Evolutionary conservation across 2,113 vertebrate genomes (phyloP), one percentile per base, ranked within the genome.

Genomic region (Dunckerocampus dactyliophorus): DNA sequence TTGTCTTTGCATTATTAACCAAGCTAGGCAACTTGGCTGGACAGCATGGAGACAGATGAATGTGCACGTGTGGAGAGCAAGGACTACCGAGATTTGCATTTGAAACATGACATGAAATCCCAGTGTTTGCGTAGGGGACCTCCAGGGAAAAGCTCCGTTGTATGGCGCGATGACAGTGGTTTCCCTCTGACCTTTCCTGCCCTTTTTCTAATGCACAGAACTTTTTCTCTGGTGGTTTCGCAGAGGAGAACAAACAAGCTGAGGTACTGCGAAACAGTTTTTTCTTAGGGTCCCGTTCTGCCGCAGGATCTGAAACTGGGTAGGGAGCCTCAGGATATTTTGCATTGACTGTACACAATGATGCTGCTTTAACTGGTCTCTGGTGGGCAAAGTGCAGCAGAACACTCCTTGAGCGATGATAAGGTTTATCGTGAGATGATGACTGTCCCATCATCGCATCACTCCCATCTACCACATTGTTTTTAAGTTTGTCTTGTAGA

Each of bases 121-220:
- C 90, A 15, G 85, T 82, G 83, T 89, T 93, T 14, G 83, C 81
- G 12, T 64, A 87, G 6, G 92, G 91, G 62, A 93, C 92, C 84
- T 95, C 95, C 68, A 96, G 64, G 0, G 96, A 99, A 82, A 96
- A 81, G 67, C 95, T 99, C 86, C 95, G 94, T 75, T 95, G 95
- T 61, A 97, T 89, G 62, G 88, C 31, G 6, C 82, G 89, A 43
- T 87, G 90, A 31, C 63, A 80, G 74, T 79, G 85, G 67, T 76
- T 87, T 60, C 80, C 82, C 63, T 87, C 87, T 39, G 66, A 59
- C 61, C 54, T 76, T 3, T 88, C 84, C 78, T 85, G 88, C 65
- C 70, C 86, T 52, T 82, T 79, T 22, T 81, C 88, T 46, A 82
- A 57, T 1, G 37, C 83, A 67, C 60, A 51, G 42, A 60, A 80